Evolutionary conservation across 1,140 invertebrate genomes (phyloP), one percentile per base, ranked within the genome.

Genomic region (Micrasema minimum): DNA sequence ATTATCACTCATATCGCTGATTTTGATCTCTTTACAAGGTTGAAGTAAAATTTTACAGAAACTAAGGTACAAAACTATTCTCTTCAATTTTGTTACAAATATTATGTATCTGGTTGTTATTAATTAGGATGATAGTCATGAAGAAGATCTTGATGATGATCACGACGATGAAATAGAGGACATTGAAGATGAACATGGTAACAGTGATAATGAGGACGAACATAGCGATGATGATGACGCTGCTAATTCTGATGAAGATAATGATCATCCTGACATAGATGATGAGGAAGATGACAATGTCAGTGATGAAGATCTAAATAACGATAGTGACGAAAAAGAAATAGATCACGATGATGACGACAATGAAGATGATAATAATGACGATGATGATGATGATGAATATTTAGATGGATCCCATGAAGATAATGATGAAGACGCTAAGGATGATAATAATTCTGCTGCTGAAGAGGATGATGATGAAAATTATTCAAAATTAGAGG

Each of bases 301-400:
- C 53, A 74, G 75, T 50, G 81, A 78, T 51, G 80, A 83, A 74
- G 82, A 83, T 66, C 79, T 80, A 22, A 72, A 82, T 23, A 74
- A 81, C 37, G 75, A 77, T 14, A 77, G 78, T 70, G 75, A 77
- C 16, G 69, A 75, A 26, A 62, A 76, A 69, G 71, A 76, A 69
- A 77, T 18, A 53, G 72, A 78, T 62, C 76, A 79, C 12, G 64
- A 74, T 71, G 77, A 79, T 35, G 75, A 80, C 51, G 79, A 80
- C 48, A 76, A 80, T 71, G 78, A 81, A 23, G 67, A 79, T 12
- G 69, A 77, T 23, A 75, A 78, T 22, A 73, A 79, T 55, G 77
- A 78, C 26, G 78, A 80, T 26, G 72, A 79, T 50, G 74, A 80
- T 67, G 76, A 81, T 62, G 78, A 80, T 72, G 71, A 80, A 22